Percentiles rank a stretch among this genome's conserved stretches.
These are phyloP conservation scores for Accipiter cooperii DNA, from an alignment of 2,113 vertebrate species.

Conservation along the genomic window DNA sequence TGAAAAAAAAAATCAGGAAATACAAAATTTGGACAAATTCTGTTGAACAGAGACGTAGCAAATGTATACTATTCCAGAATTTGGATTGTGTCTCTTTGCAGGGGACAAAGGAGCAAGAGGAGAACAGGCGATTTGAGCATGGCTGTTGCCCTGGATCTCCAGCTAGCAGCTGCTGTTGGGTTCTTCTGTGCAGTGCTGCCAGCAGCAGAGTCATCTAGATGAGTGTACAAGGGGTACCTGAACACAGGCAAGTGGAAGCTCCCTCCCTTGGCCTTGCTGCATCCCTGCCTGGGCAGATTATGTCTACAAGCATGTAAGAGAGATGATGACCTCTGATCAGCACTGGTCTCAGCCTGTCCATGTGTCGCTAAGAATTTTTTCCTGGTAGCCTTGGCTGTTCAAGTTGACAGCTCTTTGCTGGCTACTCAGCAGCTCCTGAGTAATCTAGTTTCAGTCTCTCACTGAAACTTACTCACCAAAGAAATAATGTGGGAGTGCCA, in stretches of 20 bases:
- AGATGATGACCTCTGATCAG: neutral
- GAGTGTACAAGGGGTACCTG: neutral
- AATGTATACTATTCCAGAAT: neutral
- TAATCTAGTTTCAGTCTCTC: neutral
- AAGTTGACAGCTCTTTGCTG: neutral
- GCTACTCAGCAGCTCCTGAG: neutral
- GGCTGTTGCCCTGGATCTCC: neutral
- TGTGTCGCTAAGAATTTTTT: neutral
- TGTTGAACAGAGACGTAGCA: neutral
- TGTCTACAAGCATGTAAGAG: neutral
- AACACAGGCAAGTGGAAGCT: neutral
- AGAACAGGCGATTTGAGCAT: accelerated
- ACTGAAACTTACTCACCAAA: neutral
- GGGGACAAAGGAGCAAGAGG: neutral
- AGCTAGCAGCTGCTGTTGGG: neutral
- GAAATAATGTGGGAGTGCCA: neutral
- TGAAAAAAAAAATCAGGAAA: neutral
- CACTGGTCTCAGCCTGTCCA: neutral
- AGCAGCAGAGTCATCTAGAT: neutral
- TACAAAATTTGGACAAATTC: neutral
- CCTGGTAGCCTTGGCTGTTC: neutral
- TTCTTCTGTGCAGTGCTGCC: neutral
- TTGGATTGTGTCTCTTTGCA: neutral
- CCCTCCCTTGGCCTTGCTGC: neutral
- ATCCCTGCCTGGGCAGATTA: neutral